These are phyloP conservation scores for Cyprinodon diabolis DNA, from an alignment of 2,797 vertebrate genomes.

Conservation along the genomic window DNA sequence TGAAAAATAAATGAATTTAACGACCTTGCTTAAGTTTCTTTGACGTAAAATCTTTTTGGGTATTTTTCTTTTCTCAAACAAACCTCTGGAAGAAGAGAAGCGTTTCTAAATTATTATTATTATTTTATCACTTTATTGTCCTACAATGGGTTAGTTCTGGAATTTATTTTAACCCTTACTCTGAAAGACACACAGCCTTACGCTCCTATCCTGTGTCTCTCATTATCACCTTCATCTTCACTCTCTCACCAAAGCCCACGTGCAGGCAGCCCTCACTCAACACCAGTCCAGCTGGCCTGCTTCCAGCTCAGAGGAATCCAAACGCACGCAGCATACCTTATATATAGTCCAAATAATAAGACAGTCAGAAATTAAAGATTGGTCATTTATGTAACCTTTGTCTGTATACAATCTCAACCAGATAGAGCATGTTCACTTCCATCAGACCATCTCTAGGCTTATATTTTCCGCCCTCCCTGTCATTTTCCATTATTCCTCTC, in stretches of 20 bases:
- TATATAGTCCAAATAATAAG: conserved; percentile 13
- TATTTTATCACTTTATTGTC: neutral
- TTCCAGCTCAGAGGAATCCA: conserved; percentile 51
- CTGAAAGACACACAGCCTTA: conserved; percentile 49
- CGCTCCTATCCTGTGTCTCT: conserved; percentile 41
- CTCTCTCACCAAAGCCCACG: conserved; percentile 56
- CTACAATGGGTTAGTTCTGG: neutral
- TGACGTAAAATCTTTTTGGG: too few species aligned
- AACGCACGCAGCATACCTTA: conserved; percentile 18
- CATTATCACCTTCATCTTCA: conserved; percentile 37
- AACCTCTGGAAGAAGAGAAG: too few species aligned
- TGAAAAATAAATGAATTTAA: neutral
- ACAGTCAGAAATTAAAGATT: neutral
- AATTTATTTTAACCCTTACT: neutral
- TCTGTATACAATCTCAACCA: conserved; percentile 22
- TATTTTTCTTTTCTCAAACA: too few species aligned
- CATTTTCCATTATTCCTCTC: conserved; percentile 50
- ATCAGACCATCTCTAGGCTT: conserved; percentile 48
- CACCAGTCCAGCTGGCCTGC: conserved; percentile 59
- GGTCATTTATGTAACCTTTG: conserved; percentile 14
- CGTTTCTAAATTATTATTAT: neutral
- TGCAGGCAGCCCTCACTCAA: conserved; percentile 66
- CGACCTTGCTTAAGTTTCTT: too few species aligned
- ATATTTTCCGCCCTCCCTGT: conserved; percentile 31
- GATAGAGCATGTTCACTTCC: conserved; percentile 40